phyloP scores from a whole-genome alignment of 1,140 invertebrate species.

The Tribolium madens region DNA sequence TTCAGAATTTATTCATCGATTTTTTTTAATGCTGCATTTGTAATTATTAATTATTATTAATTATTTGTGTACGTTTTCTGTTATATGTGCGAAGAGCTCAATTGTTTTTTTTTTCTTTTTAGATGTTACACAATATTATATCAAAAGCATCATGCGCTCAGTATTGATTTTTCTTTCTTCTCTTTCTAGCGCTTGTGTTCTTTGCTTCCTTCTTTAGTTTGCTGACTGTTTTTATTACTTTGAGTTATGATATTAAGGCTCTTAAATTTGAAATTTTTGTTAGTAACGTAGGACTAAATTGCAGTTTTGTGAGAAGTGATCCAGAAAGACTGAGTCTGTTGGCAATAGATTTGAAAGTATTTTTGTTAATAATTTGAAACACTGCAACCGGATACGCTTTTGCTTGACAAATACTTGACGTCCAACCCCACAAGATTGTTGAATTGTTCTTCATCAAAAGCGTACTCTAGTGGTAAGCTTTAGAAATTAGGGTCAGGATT shows the following conservation, averaged over 20 bases:
- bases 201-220: neutral
- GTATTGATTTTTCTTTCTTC: conserved; percentile 1
- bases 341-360: too few relatives aligned
- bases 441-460: too few relatives aligned
- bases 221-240: neutral
- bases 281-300: neutral
- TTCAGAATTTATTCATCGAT: too few relatives aligned
- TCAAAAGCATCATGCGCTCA: neutral
- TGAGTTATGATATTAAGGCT: conserved; percentile 7
- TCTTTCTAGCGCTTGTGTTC: neutral
- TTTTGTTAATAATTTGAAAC: too few relatives aligned
- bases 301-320: conserved; percentile 9
- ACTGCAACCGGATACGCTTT: too few relatives aligned
- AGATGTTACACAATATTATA: neutral
- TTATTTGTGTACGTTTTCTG: too few relatives aligned
- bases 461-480: too few relatives aligned
- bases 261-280: neutral
- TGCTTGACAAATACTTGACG: too few relatives aligned
- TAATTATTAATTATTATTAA: too few relatives aligned
- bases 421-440: too few relatives aligned
- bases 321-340: too few relatives aligned
- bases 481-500: too few relatives aligned
- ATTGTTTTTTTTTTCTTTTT: neutral
- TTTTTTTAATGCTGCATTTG: neutral
- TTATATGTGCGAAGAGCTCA: neutral